Conservation (phyloP, 2,797 vertebrate species). For the Pantherophis vulpinus region DNA sequence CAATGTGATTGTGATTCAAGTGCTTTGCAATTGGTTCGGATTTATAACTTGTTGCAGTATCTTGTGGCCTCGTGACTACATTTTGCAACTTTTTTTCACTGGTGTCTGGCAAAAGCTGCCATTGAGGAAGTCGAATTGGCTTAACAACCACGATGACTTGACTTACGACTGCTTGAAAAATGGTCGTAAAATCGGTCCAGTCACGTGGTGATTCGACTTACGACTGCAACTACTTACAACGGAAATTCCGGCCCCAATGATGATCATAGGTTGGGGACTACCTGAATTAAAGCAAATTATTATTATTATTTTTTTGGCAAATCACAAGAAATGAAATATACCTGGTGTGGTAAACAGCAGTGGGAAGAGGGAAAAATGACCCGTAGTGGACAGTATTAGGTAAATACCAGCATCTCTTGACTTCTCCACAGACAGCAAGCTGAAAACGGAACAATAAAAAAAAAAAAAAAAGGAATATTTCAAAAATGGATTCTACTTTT, state of each 20-base stretch:
- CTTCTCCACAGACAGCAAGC: constrained; percentile 87
- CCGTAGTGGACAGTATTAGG: constrained; percentile 84
- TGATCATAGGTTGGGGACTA: accelerated
- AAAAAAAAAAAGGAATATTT: neutral
- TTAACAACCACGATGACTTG: too few relatives aligned
- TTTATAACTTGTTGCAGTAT: too few relatives aligned
- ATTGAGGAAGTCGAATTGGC: too few relatives aligned
- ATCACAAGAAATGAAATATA: constrained; percentile 55
- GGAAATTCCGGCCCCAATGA: neutral
- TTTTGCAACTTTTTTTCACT: too few relatives aligned
- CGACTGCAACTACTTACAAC: neutral
- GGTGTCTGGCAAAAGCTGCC: too few relatives aligned
- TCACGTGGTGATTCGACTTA: too few relatives aligned
- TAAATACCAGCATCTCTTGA: constrained; percentile 88
- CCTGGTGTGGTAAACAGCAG: constrained; percentile 89
- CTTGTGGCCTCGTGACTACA: too few relatives aligned
- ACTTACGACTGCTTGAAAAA: neutral
- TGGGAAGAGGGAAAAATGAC: constrained; percentile 92
- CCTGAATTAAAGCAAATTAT: neutral
- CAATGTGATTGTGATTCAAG: too few relatives aligned
- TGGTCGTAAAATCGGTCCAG: neutral
- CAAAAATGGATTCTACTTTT: neutral
- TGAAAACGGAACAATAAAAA: constrained; percentile 56
- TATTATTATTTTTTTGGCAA: neutral
- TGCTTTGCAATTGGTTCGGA: too few relatives aligned